Percentiles rank a stretch among this genome's conserved stretches.
Evolutionary conservation across 1,140 invertebrate genomes (phyloP).

Genomic region (Hypsibius dujardini): DNA sequence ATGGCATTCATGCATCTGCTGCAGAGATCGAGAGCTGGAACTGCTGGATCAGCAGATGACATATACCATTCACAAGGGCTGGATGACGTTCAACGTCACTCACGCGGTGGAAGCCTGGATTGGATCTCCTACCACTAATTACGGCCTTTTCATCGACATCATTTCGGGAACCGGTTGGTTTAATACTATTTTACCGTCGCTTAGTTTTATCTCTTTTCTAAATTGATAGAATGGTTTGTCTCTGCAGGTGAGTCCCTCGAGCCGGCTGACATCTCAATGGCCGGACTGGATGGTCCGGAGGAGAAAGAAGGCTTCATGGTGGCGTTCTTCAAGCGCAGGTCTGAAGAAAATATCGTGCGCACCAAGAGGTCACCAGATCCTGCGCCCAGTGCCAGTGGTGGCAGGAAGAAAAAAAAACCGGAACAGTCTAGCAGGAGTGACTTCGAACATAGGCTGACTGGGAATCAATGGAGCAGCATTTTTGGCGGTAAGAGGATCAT

Average conservation of each 20-base stretch:
- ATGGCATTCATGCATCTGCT: conserved; percentile 16
- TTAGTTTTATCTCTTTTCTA: too few species aligned
- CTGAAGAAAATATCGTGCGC: conserved; percentile 25
- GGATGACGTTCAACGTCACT: conserved; percentile 60
- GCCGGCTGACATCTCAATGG: conserved; percentile 29
- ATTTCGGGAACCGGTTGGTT: conserved; percentile 9
- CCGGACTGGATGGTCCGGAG: conserved; percentile 26
- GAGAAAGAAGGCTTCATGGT: conserved; percentile 31
- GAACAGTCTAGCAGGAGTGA: conserved; percentile 20
- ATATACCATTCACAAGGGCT: conserved; percentile 41
- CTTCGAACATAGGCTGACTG: not conserved
- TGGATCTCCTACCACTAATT: conserved; percentile 53
- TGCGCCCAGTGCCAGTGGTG: conserved; percentile 13
- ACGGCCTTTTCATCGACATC: conserved; percentile 49
- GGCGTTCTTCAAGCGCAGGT: conserved; percentile 29
- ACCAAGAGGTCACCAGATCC: conserved; percentile 24
- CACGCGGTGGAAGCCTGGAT: conserved; percentile 55
- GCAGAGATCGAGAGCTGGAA: conserved; percentile 29
- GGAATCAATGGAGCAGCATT: not conserved
- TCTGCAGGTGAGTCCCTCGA: conserved; percentile 26
- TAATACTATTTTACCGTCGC: not conserved
- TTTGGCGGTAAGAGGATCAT: not conserved
- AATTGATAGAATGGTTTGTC: not conserved
- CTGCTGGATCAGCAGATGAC: conserved; percentile 28
- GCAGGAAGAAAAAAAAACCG: conserved; percentile 19